phyloP scores from a whole-genome alignment of 2,888 invertebrate genomes.

The Microplitis manilae region DNA sequence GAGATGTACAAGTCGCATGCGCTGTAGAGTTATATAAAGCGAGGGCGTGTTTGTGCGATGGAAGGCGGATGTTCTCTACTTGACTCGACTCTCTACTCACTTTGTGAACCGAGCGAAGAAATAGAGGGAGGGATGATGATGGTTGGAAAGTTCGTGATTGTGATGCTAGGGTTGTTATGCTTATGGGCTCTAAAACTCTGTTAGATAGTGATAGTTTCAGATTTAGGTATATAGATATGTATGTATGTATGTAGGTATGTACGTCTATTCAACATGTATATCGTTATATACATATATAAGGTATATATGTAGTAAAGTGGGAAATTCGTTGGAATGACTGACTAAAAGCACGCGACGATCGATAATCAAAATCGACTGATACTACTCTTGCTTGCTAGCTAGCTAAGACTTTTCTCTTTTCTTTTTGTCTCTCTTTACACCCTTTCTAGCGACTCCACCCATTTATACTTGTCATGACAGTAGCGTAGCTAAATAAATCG shows the following conservation, averaged over 20 bases:
- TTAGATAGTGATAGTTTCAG: not conserved
- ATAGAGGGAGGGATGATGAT: conserved; percentile 9
- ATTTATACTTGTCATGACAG: conserved; percentile 14
- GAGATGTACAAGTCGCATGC: not conserved
- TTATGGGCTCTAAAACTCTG: not conserved
- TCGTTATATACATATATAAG: too few species aligned
- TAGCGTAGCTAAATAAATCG: conserved; percentile 15
- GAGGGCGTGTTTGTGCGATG: conserved; percentile 12
- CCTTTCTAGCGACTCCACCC: conserved; percentile 21
- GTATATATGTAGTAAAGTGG: not conserved
- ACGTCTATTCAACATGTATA: not conserved
- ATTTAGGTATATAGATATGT: not conserved
- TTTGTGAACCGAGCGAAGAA: not conserved
- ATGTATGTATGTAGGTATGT: not conserved
- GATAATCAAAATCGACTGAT: conserved; percentile 66
- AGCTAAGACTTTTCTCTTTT: conserved; percentile 39
- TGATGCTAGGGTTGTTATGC: conserved; percentile 7
- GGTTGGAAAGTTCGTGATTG: conserved; percentile 1
- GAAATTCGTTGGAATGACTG: conserved; percentile 46
- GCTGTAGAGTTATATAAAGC: not conserved
- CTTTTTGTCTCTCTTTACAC: conserved; percentile 25
- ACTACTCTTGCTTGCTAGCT: conserved; percentile 41
- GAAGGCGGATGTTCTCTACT: conserved; percentile 5
- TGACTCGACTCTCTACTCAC: not conserved
- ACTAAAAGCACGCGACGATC: conserved; percentile 60